phyloP scores from a whole-genome alignment of 2,113 vertebrate species.

The Lota lota region DNA sequence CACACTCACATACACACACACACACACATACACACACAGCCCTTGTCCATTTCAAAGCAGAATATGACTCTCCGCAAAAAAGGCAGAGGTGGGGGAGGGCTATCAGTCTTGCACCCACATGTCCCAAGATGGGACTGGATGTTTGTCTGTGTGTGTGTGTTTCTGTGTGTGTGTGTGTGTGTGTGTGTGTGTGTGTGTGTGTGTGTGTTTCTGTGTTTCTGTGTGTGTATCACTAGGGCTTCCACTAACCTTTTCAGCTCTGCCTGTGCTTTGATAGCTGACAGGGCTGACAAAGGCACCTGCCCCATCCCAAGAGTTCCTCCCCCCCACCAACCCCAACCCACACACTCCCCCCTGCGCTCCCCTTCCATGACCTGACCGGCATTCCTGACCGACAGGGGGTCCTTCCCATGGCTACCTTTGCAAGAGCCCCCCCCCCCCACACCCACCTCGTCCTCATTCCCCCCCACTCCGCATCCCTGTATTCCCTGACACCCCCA shows the following conservation, averaged over 20 bases:
- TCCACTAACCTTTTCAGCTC: slow-evolving; percentile 78
- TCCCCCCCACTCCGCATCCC: too few species aligned
- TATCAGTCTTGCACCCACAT: slow-evolving; percentile 49
- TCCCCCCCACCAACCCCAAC: slow-evolving; percentile 25
- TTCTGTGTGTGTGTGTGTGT: slow-evolving; percentile 60
- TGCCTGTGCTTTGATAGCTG: slow-evolving; percentile 74
- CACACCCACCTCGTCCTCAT: not conserved
- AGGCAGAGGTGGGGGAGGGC: slow-evolving; percentile 34
- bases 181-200: slow-evolving; percentile 50
- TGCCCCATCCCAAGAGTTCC: slow-evolving; percentile 76
- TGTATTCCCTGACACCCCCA: not conserved
- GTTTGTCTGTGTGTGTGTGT: slow-evolving; percentile 16
- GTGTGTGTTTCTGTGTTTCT: slow-evolving; percentile 45
- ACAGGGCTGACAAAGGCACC: slow-evolving; percentile 81
- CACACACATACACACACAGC: not conserved
- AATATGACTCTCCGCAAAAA: slow-evolving; percentile 38
- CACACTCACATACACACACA: too few species aligned
- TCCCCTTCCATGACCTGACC: slow-evolving; percentile 77
- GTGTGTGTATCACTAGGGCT: slow-evolving; percentile 67
- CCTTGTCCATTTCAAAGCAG: slow-evolving; percentile 40
- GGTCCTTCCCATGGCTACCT: slow-evolving; percentile 88
- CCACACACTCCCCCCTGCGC: not conserved
- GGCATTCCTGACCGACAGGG: slow-evolving; percentile 79
- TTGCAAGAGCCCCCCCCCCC: slow-evolving; percentile 24
- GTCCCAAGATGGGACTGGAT: slow-evolving; percentile 24